Conservation (phyloP, 2,113 vertebrate genomes). For the Oryzias javanicus region DNA sequence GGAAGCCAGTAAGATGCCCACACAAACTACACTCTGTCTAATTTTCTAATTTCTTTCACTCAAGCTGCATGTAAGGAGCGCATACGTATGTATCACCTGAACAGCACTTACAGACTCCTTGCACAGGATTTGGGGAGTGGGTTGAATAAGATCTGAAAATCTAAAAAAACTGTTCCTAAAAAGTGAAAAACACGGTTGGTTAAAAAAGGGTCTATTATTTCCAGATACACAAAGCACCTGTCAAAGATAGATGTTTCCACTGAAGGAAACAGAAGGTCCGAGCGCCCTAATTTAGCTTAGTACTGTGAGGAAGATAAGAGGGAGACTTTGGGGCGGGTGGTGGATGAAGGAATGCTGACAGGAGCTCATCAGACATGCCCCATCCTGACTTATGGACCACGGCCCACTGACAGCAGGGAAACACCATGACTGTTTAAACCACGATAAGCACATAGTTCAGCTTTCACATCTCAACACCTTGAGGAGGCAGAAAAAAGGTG, state of each 20-base stretch:
- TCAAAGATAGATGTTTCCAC: neutral
- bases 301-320: slow-evolving; percentile 21
- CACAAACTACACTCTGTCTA: too few relatives aligned
- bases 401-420: slow-evolving; percentile 68
- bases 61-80: too few relatives aligned
- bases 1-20: too few relatives aligned
- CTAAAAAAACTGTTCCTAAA: too few relatives aligned
- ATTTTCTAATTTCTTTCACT: too few relatives aligned
- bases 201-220: too few relatives aligned
- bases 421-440: slow-evolving; percentile 71
- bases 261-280: slow-evolving; percentile 39
- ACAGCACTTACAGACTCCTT: too few relatives aligned
- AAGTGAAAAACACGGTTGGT: too few relatives aligned
- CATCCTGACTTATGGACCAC: slow-evolving; percentile 64
- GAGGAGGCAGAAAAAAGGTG: slow-evolving; percentile 24
- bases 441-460: slow-evolving; percentile 68
- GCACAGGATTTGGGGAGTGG: too few relatives aligned
- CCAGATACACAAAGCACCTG: too few relatives aligned
- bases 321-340: slow-evolving; percentile 27
- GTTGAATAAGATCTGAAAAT: too few relatives aligned
- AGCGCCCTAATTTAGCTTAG: slow-evolving; percentile 58
- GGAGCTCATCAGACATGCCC: slow-evolving; percentile 62
- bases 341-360: slow-evolving; percentile 68
- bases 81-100: too few relatives aligned
- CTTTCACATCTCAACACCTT: slow-evolving; percentile 67